phyloP scores from a whole-genome alignment of 2,888 invertebrate genomes.

The Eugnorisma glareosa region DNA sequence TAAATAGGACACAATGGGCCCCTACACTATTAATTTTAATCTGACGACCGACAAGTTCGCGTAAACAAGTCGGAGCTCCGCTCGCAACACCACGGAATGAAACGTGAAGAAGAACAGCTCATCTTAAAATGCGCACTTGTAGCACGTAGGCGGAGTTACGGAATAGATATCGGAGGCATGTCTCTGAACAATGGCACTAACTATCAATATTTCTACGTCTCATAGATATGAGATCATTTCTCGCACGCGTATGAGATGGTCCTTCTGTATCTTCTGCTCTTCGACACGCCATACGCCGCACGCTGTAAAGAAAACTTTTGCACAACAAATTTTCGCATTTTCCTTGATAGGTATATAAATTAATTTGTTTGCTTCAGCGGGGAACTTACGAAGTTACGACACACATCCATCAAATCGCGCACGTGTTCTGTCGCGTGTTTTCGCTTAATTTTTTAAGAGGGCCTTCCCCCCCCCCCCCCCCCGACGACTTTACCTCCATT shows the following conservation, averaged over 20 bases:
- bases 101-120: not conserved
- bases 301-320: slow-evolving; percentile 20
- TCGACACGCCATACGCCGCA: not conserved
- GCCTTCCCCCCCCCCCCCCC: not conserved
- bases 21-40: slow-evolving; percentile 66
- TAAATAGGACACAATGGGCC: slow-evolving; percentile 68
- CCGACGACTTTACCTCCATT: slow-evolving; percentile 10
- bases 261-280: slow-evolving; percentile 9
- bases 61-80: slow-evolving; percentile 43
- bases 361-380: slow-evolving; percentile 29
- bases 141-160: not conserved
- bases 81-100: not conserved
- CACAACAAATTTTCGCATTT: slow-evolving; percentile 28
- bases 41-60: slow-evolving; percentile 57
- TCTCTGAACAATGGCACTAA: not conserved
- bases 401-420: slow-evolving; percentile 19
- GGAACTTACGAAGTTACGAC: slow-evolving; percentile 28
- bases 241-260: not conserved
- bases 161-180: not conserved
- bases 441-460: not conserved
- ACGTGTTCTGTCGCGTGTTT: slow-evolving; percentile 35
- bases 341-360: slow-evolving; percentile 9
- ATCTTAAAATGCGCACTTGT: not conserved
- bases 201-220: not conserved
- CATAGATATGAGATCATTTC: not conserved